Conservation (phyloP, 2,888 invertebrate genomes). For the Hypselothyrea guttata region DNA sequence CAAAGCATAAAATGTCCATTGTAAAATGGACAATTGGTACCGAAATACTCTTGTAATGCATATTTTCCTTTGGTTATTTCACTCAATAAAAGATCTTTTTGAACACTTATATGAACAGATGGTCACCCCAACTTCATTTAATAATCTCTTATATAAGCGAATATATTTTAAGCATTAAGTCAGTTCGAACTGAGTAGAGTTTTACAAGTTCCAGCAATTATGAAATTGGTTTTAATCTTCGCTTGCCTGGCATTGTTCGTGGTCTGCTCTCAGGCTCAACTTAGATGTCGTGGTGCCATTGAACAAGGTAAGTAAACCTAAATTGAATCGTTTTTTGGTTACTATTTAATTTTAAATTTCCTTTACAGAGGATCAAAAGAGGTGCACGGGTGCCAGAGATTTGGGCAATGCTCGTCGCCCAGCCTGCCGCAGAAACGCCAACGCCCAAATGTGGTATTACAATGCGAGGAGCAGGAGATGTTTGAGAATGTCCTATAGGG, state of each 20-base stretch:
- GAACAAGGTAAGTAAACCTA: background rate
- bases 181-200: slow-evolving; percentile 1
- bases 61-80: too few species aligned
- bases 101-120: background rate
- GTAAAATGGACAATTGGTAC: too few species aligned
- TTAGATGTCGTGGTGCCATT: slow-evolving; percentile 14
- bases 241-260: slow-evolving; percentile 19
- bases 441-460: slow-evolving; percentile 9
- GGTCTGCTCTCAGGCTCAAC: slow-evolving; percentile 6
- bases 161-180: background rate
- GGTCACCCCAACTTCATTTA: too few species aligned
- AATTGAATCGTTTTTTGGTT: too few species aligned
- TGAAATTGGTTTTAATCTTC: slow-evolving; percentile 25
- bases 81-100: too few species aligned
- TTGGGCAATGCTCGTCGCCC: background rate
- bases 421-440: slow-evolving; percentile 1
- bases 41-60: too few species aligned
- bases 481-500: background rate
- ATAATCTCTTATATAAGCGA: slow-evolving; percentile 1
- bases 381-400: background rate
- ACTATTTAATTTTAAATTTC: too few species aligned
- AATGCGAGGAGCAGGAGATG: background rate
- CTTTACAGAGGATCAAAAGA: background rate
- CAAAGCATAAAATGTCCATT: too few species aligned
- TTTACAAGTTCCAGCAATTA: background rate